A percentile compares a stretch with the other conserved stretches of the same genome.
phyloP scores from a whole-genome alignment of 2,113 vertebrate species.

The Anser brachyrhynchus region DNA sequence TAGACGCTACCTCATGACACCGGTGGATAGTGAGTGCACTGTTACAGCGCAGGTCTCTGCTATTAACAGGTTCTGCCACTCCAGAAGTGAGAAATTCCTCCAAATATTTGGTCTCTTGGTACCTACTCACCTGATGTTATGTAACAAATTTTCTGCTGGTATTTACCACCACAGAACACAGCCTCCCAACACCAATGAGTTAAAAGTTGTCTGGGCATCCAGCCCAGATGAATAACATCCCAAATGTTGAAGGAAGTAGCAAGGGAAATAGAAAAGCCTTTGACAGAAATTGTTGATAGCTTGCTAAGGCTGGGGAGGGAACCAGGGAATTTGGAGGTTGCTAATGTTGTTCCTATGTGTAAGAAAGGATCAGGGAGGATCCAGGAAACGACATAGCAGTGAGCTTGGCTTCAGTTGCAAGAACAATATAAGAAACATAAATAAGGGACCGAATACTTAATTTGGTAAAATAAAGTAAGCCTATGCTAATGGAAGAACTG shows the following conservation, averaged over 20 bases:
- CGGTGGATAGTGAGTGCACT: background rate
- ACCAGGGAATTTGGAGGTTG: constrained; percentile 73
- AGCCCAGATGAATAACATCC: constrained; percentile 79
- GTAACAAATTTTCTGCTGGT: constrained; percentile 48
- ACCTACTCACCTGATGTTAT: constrained; percentile 50
- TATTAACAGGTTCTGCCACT: constrained; percentile 3
- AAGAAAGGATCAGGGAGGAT: constrained; percentile 66
- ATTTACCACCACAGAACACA: constrained; percentile 51
- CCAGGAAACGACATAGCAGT: constrained; percentile 36
- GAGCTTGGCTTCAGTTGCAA: constrained; percentile 54
- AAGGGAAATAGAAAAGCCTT: constrained; percentile 79
- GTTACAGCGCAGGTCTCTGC: background rate
- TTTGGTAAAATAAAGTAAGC: constrained; percentile 9
- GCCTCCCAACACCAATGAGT: constrained; percentile 71
- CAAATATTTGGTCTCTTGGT: constrained; percentile 37
- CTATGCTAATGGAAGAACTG: background rate
- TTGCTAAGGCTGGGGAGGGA: constrained; percentile 71
- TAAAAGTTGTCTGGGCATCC: constrained; percentile 78
- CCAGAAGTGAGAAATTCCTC: constrained; percentile 54
- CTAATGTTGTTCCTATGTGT: constrained; percentile 68
- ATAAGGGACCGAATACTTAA: constrained; percentile 2
- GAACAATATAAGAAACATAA: constrained; percentile 38
- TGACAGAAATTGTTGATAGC: constrained; percentile 81
- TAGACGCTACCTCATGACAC: background rate
- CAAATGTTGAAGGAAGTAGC: constrained; percentile 77